Percentiles rank a stretch among this genome's conserved stretches.
Conservation (phyloP, 2,113 vertebrate species). For the Nesoenas mayeri region DNA sequence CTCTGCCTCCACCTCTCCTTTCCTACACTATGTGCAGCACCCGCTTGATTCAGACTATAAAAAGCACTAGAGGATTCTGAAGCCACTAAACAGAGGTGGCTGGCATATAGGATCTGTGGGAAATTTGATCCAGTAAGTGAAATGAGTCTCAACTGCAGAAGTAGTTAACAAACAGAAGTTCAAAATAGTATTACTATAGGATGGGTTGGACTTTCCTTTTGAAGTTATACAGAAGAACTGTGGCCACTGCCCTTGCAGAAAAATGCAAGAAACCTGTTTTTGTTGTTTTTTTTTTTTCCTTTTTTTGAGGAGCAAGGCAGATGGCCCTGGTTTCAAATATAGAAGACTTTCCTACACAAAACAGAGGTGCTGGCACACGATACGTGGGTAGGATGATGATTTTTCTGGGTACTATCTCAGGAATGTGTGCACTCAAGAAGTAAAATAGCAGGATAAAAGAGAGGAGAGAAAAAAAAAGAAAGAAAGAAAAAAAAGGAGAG, state of each 20-base stretch:
- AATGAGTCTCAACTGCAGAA: background rate
- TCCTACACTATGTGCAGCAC: background rate
- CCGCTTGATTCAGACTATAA: slow-evolving; percentile 51
- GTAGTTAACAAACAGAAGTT: background rate
- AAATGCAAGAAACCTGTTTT: background rate
- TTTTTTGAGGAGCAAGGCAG: background rate
- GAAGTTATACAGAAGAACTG: background rate
- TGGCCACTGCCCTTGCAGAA: background rate
- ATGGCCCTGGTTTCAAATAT: slow-evolving; percentile 47
- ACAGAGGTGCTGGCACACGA: slow-evolving; percentile 53
- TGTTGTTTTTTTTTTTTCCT: background rate
- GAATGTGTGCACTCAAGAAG: slow-evolving; percentile 1
- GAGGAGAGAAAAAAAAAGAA: background rate
- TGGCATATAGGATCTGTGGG: background rate
- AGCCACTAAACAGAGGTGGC: slow-evolving; percentile 33
- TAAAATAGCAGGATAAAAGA: background rate
- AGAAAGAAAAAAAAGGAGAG: no score
- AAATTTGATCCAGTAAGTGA: slow-evolving; percentile 7
- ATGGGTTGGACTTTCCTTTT: background rate
- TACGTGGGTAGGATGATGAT: slow-evolving; percentile 8
- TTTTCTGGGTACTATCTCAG: slow-evolving; percentile 28
- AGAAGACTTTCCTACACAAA: slow-evolving; percentile 52
- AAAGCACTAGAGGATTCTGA: slow-evolving; percentile 45
- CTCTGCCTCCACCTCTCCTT: slow-evolving; percentile 33
- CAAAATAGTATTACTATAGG: background rate